These are phyloP conservation scores for Pygathrix nemaeus DNA, from an alignment of 2,113 vertebrate genomes.

Conservation along the genomic window DNA sequence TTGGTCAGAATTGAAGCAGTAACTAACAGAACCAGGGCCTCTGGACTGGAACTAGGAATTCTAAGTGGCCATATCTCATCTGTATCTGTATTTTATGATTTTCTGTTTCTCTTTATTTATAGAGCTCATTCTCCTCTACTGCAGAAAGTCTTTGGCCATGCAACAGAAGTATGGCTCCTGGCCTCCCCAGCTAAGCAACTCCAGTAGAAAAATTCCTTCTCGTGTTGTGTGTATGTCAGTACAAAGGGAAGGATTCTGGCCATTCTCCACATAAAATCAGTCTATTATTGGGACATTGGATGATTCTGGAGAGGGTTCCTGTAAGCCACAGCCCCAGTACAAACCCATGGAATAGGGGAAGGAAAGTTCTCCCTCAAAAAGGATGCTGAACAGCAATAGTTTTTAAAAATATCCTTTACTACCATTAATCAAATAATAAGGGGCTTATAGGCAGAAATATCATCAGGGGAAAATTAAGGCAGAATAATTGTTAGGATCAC, in stretches of 20 bases:
- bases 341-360: background rate
- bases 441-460: background rate
- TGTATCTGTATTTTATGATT: background rate
- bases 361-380: background rate
- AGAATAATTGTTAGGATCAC: background rate
- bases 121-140: background rate
- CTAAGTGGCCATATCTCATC: background rate
- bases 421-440: background rate
- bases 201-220: background rate
- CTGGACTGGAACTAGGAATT: background rate
- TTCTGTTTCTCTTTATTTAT: background rate
- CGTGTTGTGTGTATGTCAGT: accelerated
- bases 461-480: background rate
- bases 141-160: background rate
- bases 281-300: background rate
- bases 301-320: background rate
- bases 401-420: background rate
- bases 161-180: background rate
- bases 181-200: background rate
- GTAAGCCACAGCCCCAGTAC: background rate
- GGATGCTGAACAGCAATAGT: background rate
- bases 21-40: background rate
- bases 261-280: no score
- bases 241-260: background rate
- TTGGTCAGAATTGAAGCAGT: background rate